Evolutionary conservation across 2,113 vertebrate genomes (phyloP).

Genomic region (Labrus mixtus): DNA sequence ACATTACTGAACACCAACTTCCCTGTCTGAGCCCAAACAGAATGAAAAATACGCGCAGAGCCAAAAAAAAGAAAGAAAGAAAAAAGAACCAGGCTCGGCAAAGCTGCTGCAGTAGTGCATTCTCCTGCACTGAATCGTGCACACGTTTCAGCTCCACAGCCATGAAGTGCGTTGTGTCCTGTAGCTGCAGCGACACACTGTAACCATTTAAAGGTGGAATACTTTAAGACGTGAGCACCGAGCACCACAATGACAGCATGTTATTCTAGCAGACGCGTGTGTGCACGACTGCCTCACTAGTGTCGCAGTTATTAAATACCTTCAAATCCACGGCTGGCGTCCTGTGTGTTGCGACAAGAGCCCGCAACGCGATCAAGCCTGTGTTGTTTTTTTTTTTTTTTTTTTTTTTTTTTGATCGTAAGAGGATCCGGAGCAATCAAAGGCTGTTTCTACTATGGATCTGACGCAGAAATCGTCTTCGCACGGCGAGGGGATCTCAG

Average conservation of each 20-base stretch:
- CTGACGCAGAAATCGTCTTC: constrained; percentile 70
- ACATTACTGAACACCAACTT: constrained; percentile 25
- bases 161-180: constrained; percentile 58
- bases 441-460: constrained; percentile 59
- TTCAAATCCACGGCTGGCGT: constrained; percentile 74
- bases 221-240: constrained; percentile 57
- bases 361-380: constrained; percentile 60
- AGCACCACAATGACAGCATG: constrained; percentile 50
- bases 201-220: constrained; percentile 60
- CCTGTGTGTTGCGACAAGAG: constrained; percentile 63
- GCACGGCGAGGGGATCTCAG: constrained; percentile 58
- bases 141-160: constrained; percentile 51
- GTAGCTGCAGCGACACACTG: constrained; percentile 46
- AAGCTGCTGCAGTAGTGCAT: background rate
- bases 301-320: constrained; percentile 83
- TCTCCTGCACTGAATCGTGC: constrained; percentile 28
- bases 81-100: constrained; percentile 1
- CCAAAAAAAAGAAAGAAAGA: background rate
- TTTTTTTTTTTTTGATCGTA: constrained; percentile 6
- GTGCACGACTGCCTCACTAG: constrained; percentile 50
- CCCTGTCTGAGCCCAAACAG: background rate
- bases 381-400: constrained; percentile 10
- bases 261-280: constrained; percentile 28
- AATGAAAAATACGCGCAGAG: background rate
- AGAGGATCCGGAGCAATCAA: constrained; percentile 48